Percentiles rank a stretch among this genome's conserved stretches.
These are phyloP conservation scores for Moxostoma hubbsi DNA, from an alignment of 2,797 vertebrate species.

Conservation along the genomic window DNA sequence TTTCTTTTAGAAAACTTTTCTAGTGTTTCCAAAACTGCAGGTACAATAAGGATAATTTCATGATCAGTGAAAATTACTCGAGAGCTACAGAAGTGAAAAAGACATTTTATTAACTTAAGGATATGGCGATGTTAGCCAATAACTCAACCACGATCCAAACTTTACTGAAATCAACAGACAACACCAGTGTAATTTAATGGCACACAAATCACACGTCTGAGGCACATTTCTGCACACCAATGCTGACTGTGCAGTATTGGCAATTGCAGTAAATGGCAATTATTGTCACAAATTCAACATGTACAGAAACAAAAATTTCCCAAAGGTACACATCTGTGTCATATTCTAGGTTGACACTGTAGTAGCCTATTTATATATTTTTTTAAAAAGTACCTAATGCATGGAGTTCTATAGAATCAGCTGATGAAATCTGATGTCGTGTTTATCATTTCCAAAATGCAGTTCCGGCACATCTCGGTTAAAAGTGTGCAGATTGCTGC, in stretches of 20 bases:
- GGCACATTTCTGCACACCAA: no score
- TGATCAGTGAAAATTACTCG: not conserved
- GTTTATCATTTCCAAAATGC: constrained; percentile 78
- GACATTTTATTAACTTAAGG: not conserved
- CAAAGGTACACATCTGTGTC: not conserved
- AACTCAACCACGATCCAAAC: not conserved
- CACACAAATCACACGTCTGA: not conserved
- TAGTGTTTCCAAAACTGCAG: not conserved
- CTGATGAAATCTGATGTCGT: constrained; percentile 82
- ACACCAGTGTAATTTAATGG: constrained; percentile 6
- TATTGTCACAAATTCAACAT: constrained; percentile 13
- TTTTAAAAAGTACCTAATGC: constrained; percentile 43
- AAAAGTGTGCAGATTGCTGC: constrained; percentile 72
- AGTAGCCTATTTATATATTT: not conserved
- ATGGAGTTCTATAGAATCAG: constrained; percentile 60
- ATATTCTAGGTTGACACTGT: not conserved
- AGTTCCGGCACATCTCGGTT: constrained; percentile 80
- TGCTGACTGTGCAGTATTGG: not conserved
- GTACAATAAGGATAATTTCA: not conserved
- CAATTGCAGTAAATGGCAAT: not conserved
- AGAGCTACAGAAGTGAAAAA: not conserved
- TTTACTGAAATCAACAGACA: not conserved
- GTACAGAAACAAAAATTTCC: not conserved
- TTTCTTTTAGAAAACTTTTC: not conserved
- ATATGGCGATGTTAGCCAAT: not conserved